Base-by-base conservation (phyloP, 2,797 vertebrate species). In the Gastrophryne carolinensis region DNA sequence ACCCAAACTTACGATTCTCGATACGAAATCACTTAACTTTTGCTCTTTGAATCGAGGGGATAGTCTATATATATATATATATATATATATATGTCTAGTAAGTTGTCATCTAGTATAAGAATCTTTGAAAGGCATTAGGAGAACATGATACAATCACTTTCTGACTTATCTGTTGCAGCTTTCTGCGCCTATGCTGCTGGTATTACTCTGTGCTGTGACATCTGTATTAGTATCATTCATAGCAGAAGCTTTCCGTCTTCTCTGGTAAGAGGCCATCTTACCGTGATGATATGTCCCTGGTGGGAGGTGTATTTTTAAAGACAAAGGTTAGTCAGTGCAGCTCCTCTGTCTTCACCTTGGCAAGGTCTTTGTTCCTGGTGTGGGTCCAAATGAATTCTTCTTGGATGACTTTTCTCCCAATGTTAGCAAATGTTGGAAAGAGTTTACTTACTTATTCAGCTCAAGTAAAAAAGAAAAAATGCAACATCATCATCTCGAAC, bases 311-410 rank as follows among this genome's bases (percentile, higher is more conserved):
- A 39, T 13, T 34, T 57, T 44, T 56, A 11, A n/a, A 35, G 58
- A 26, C 2, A 9, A 26, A 10, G 39, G n/a, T 47, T 29, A 26
- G 21, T 67, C 37, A 21, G 4, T 39, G 8, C 26, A 23, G 21
- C 17, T 39, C 23, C 11, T 53, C 21, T 5, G 30, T 34, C 62
- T 66, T 74, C 39, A 5, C 47, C 26, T 56, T 66, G 41, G 72
- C 62, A n/a, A 41, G 26, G 21, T n/a, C 30, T 47, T 12, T 66
- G 35, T 66, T 23, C 30, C 7, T 67, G 54, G 29, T 60, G 3
- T 30, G n/a, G 10, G 29, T 26, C 15, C 23, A 34, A 62, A 9
- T 47, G 52, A 50, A 47, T 58, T 49, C 35, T 9, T 13, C 23
- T 10, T 27, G 34, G 47, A 13, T 30, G 12, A 30, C n/a, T 27